phyloP scores from a whole-genome alignment of 1,140 invertebrate species.

The Papilio xuthus region DNA sequence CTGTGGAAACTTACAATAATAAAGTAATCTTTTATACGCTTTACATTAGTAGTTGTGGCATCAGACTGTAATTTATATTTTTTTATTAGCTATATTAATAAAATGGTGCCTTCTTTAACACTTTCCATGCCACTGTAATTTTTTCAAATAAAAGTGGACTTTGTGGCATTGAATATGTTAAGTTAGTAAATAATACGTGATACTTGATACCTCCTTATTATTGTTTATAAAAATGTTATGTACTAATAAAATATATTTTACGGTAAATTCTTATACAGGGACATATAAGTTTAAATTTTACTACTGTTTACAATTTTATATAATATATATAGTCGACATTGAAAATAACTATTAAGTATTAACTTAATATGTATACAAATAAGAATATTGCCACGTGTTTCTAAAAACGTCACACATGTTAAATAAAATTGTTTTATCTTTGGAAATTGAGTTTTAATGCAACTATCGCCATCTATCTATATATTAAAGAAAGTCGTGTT shows the following conservation, averaged over 20 bases:
- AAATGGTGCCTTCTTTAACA: background rate
- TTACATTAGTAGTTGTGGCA: background rate
- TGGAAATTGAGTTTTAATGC: background rate
- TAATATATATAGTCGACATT: background rate
- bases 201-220: background rate
- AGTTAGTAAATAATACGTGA: background rate
- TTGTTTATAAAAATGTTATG: background rate
- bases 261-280: background rate
- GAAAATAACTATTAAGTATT: background rate
- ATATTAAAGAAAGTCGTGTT: too few relatives aligned
- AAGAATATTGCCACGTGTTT: background rate
- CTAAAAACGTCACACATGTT: background rate
- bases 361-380: background rate
- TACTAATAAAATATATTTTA: background rate
- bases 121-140: background rate
- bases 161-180: background rate
- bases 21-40: background rate
- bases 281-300: background rate
- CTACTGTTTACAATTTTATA: background rate
- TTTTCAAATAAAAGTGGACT: background rate
- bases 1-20: too few relatives aligned
- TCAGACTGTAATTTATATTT: too few relatives aligned
- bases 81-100: background rate
- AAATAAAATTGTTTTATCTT: slow-evolving; percentile 15
- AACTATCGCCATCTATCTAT: background rate